Base-by-base conservation (phyloP, 2,113 vertebrate species). In the Desmodus rotundus region DNA sequence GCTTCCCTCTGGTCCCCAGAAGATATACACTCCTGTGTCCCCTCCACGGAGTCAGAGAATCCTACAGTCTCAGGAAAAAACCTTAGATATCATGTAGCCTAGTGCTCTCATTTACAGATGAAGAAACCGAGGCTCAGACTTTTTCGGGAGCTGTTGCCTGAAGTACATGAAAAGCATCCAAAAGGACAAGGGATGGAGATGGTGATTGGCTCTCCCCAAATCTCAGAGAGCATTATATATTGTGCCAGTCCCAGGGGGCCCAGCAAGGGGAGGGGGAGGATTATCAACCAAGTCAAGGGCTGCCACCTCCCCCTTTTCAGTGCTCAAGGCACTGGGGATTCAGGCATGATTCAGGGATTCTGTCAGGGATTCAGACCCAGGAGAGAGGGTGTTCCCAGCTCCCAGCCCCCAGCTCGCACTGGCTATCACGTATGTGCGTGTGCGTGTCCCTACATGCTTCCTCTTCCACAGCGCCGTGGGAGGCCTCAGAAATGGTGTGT, bases 351-450 rank as follows among this genome's bases (percentile, higher is more conserved):
- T 24, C 56, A 58, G 22, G 56, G 54, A 22, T 22, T 28, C n/a
- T 54, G 76, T 56, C 54, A 56, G 20, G 54, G 56, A 58, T 24
- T 33, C n/a, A 67, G 70, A 52, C 54, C 61, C 5, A 7, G 36
- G 72, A 93, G 81, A 54, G 93, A 80, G 80, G 65, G 73, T 81
- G 85, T 87, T 87, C 50, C 92, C 56, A 68, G 91, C 78, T 63
- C 2, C n/a, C n/a, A n/a, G n/a, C n/a, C n/a, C 50, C 92, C 56
- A 68, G 91, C 78, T 63, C 2, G 1, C 4, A 8, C 52, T 41
- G 43, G 67, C 84, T 68, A 26, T 67, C 85, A 67, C 41, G 7
- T 26, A 41, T 87, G 92, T 86, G 76, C 2, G 4, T 33, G 58
- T 41, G 85, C 93, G 56, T 13, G 93, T 72, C 87, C 50, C 85